Conservation (phyloP, 2,113 vertebrate species). For the Thunnus thynnus region DNA sequence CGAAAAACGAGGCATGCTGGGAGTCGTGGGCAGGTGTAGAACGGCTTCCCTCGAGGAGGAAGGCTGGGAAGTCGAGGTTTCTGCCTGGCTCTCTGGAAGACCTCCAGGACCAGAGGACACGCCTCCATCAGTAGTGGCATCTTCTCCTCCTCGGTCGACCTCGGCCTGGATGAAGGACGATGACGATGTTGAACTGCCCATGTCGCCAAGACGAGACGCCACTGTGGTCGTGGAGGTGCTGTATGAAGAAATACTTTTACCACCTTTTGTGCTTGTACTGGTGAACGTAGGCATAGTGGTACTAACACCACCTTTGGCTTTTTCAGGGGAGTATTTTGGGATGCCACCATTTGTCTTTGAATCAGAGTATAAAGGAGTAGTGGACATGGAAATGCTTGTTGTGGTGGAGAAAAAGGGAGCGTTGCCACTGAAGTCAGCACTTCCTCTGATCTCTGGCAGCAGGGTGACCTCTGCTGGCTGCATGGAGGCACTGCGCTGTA, state of each 20-base stretch:
- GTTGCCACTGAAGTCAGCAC: constrained; percentile 7
- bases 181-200: constrained; percentile 65
- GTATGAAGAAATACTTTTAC: constrained; percentile 10
- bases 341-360: constrained; percentile 15
- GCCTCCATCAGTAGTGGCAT: constrained; percentile 56
- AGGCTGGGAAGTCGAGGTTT: constrained; percentile 77
- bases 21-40: constrained; percentile 82
- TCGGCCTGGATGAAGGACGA: constrained; percentile 49
- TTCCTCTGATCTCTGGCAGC: constrained; percentile 14
- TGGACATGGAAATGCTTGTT: background rate
- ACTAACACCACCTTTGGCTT: background rate
- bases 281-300: background rate
- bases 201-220: constrained; percentile 14
- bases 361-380: background rate
- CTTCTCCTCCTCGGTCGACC: constrained; percentile 42
- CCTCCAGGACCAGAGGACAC: constrained; percentile 61
- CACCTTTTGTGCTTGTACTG: constrained; percentile 22
- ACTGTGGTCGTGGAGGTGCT: background rate
- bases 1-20: constrained; percentile 64
- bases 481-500: constrained; percentile 10
- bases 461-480: constrained; percentile 37
- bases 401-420: constrained; percentile 25
- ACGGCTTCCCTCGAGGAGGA: constrained; percentile 81
- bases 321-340: constrained; percentile 17
- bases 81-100: constrained; percentile 73